Conservation (phyloP, 2,113 vertebrate species). For the Nestor notabilis region DNA sequence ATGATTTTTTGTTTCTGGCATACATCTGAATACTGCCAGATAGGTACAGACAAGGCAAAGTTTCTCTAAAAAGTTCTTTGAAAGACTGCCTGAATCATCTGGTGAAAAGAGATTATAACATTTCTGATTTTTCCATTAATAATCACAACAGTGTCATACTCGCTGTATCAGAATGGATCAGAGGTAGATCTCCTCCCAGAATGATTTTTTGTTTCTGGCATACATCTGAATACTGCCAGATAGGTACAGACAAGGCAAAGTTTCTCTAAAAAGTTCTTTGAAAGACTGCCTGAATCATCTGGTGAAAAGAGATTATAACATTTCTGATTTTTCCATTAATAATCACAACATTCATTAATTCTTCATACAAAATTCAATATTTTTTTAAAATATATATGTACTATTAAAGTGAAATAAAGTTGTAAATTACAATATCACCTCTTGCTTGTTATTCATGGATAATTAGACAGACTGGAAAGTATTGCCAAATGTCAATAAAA, state of each 20-base stretch:
- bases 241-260: neutral
- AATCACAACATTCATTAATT: neutral
- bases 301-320: neutral
- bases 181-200: neutral
- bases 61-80: too few species aligned
- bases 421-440: neutral
- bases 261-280: neutral
- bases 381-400: neutral
- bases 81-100: too few species aligned
- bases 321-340: neutral
- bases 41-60: too few species aligned
- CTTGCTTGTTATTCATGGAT: neutral
- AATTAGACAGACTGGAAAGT: neutral
- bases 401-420: neutral
- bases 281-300: neutral
- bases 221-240: neutral
- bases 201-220: neutral
- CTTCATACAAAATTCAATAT: neutral
- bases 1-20: too few species aligned
- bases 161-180: too few species aligned
- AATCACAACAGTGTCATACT: too few species aligned
- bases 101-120: neutral
- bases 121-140: neutral
- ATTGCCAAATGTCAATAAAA: neutral
- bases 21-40: too few species aligned